A percentile compares a stretch with the other conserved stretches of the same genome.
Evolutionary conservation across 1,140 invertebrate species (phyloP).

Genomic region (Eriocheir sinensis): DNA sequence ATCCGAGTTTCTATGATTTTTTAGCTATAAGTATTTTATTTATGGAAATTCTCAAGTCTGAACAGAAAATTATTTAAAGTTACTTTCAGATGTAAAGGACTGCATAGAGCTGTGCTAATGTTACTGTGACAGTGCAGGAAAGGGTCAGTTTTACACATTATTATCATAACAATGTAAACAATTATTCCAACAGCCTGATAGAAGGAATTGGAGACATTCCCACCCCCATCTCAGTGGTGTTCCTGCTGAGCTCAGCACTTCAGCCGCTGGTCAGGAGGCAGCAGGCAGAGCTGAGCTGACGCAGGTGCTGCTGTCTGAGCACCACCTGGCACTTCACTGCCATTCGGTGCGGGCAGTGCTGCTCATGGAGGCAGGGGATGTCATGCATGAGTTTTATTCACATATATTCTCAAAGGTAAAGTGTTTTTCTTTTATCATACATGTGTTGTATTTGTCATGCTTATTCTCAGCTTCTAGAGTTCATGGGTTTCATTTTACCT

Average conservation of each 20-base stretch:
- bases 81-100: too few relatives aligned
- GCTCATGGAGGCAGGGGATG: slow-evolving; percentile 67
- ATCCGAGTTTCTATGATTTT: too few relatives aligned
- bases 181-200: slow-evolving; percentile 55
- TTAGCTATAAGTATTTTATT: too few relatives aligned
- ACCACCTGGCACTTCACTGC: slow-evolving; percentile 59
- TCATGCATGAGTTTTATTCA: slow-evolving; percentile 73
- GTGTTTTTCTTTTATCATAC: too few relatives aligned
- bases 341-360: slow-evolving; percentile 57
- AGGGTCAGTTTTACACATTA: too few relatives aligned
- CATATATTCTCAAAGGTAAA: slow-evolving; percentile 64
- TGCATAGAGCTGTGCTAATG: too few relatives aligned
- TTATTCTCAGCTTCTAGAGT: too few relatives aligned
- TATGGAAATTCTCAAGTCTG: too few relatives aligned
- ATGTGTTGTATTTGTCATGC: background rate
- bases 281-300: slow-evolving; percentile 49
- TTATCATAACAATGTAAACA: too few relatives aligned
- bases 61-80: too few relatives aligned
- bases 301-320: slow-evolving; percentile 26
- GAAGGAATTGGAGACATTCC: slow-evolving; percentile 53
- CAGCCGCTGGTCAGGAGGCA: slow-evolving; percentile 43
- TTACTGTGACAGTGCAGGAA: too few relatives aligned
- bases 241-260: slow-evolving; percentile 47
- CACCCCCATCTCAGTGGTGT: slow-evolving; percentile 48
- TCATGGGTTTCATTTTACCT: too few relatives aligned